phyloP scores from a whole-genome alignment of 2,113 vertebrate species.

The Phyllopteryx taeniolatus region DNA sequence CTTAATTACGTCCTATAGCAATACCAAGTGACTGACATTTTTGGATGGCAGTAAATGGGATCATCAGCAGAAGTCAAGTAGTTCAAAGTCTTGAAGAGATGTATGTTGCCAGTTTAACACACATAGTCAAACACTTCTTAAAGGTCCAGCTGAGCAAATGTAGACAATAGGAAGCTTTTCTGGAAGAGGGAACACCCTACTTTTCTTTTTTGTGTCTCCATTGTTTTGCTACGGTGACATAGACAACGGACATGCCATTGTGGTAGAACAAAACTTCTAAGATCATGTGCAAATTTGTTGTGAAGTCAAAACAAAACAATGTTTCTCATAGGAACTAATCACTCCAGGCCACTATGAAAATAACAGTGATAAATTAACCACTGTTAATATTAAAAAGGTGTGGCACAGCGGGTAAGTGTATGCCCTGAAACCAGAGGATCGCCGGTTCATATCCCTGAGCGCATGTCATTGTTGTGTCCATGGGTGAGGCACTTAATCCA shows the following conservation, averaged over 20 bases:
- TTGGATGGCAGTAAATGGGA: not conserved
- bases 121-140: conserved; percentile 43
- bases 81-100: conserved; percentile 46
- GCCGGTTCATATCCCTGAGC: too few relatives aligned
- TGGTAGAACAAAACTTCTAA: not conserved
- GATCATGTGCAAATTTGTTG: not conserved
- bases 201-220: conserved; percentile 56
- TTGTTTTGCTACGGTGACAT: conserved; percentile 35
- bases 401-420: too few relatives aligned
- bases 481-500: too few relatives aligned
- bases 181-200: conserved; percentile 34
- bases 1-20: not conserved
- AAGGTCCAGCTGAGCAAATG: conserved; percentile 47
- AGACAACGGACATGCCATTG: not conserved
- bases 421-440: too few relatives aligned
- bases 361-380: not conserved
- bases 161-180: conserved; percentile 31
- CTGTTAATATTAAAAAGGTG: not conserved
- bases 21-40: not conserved
- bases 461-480: too few relatives aligned
- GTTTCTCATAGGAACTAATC: not conserved
- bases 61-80: conserved; percentile 4
- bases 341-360: not conserved
- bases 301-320: not conserved
- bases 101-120: conserved; percentile 50